Conservation (phyloP, 1,140 invertebrate genomes). For the Hyposmocoma kahamanoa region DNA sequence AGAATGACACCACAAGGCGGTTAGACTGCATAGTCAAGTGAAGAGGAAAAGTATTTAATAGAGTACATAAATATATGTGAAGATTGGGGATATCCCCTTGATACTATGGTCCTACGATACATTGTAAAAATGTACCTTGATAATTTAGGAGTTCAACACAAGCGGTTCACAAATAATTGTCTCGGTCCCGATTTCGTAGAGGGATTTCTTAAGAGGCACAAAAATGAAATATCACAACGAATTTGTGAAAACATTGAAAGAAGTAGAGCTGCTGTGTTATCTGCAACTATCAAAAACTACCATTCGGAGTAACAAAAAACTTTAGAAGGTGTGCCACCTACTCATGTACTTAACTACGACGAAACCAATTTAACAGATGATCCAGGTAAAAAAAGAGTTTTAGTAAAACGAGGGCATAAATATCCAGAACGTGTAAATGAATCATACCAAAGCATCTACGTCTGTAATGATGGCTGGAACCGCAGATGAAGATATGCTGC, state of each 20-base stretch:
- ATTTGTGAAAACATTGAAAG: constrained; percentile 42
- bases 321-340: neutral
- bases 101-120: constrained; percentile 20
- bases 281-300: constrained; percentile 24
- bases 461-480: constrained; percentile 40
- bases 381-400: constrained; percentile 27
- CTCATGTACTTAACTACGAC: constrained; percentile 47
- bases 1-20: constrained; percentile 17
- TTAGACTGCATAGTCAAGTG: constrained; percentile 12
- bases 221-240: constrained; percentile 23
- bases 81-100: constrained; percentile 36
- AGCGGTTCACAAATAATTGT: constrained; percentile 34
- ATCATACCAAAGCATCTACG: constrained; percentile 31
- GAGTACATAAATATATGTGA: constrained; percentile 24
- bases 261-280: constrained; percentile 21
- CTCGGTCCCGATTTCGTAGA: constrained; percentile 27
- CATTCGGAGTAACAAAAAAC: constrained; percentile 10
- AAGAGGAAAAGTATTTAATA: constrained; percentile 16
- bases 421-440: constrained; percentile 40
- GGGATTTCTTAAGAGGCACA: constrained; percentile 32
- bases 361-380: constrained; percentile 42
- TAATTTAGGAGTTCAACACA: constrained; percentile 9
- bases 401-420: constrained; percentile 34
- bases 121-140: constrained; percentile 37
- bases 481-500: constrained; percentile 25